Conservation (phyloP, 2,113 vertebrate species). For the Menidia beryllina region DNA sequence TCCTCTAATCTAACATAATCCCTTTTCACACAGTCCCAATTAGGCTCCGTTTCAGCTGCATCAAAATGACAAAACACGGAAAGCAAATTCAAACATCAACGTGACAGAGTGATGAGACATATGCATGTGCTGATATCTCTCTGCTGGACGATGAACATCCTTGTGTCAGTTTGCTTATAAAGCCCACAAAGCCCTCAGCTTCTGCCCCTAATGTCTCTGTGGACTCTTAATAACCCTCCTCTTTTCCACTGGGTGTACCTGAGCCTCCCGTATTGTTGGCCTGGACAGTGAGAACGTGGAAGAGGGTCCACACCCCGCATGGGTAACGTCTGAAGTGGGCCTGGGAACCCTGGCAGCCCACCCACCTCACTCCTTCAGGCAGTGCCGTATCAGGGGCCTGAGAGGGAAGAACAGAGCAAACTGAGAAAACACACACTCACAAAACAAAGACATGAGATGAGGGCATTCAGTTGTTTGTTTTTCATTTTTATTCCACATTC, state of each 20-base stretch:
- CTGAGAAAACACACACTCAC: neutral
- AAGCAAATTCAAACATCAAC: constrained; percentile 4
- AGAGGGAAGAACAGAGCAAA: constrained; percentile 1
- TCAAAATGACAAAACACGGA: constrained; percentile 35
- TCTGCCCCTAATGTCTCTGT: neutral
- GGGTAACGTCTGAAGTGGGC: constrained; percentile 88
- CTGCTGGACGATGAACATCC: constrained; percentile 29
- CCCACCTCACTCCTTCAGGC: constrained; percentile 84
- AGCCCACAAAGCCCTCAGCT: constrained; percentile 30
- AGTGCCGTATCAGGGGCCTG: constrained; percentile 75
- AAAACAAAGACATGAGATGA: neutral
- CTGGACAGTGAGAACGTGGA: constrained; percentile 90
- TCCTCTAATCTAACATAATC: constrained; percentile 82
- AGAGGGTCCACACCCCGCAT: constrained; percentile 92
- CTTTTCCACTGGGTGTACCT: constrained; percentile 56
- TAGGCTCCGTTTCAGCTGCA: constrained; percentile 67
- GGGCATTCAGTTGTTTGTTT: too few relatives aligned
- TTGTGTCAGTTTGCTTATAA: constrained; percentile 53
- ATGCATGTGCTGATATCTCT: constrained; percentile 14
- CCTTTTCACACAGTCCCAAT: constrained; percentile 75
- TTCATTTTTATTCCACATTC: too few relatives aligned
- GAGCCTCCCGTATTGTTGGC: constrained; percentile 66
- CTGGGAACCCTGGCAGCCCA: constrained; percentile 90
- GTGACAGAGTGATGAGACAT: neutral
- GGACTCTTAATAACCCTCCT: constrained; percentile 29